These are phyloP conservation scores for Chydorus sphaericus DNA, from an alignment of 2,888 invertebrate genomes.

Conservation along the genomic window DNA sequence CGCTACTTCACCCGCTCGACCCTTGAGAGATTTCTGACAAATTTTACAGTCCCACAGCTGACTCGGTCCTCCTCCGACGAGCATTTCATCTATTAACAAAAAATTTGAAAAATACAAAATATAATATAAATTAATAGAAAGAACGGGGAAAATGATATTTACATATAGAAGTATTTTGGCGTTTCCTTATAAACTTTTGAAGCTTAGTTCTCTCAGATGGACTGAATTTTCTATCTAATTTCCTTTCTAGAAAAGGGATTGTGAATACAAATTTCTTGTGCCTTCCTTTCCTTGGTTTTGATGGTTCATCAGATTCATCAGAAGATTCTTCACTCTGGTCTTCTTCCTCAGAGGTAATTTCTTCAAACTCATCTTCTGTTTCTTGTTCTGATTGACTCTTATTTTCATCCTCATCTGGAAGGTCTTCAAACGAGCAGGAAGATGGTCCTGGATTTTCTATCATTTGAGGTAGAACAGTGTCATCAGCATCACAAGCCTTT, in stretches of 20 bases:
- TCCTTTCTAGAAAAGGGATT: background rate
- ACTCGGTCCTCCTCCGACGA: slow-evolving; percentile 11
- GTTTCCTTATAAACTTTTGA: slow-evolving; percentile 2
- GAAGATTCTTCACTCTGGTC: background rate
- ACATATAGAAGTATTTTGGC: slow-evolving; percentile 7
- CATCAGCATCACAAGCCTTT: too few relatives aligned
- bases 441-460: background rate
- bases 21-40: background rate
- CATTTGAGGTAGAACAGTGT: background rate
- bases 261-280: slow-evolving; percentile 3
- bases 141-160: background rate
- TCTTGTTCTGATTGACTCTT: background rate
- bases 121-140: background rate
- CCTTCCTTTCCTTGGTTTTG: background rate
- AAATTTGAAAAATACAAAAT: background rate
- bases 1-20: slow-evolving; percentile 4
- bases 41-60: slow-evolving; percentile 13
- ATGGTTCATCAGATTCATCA: background rate
- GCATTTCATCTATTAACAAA: slow-evolving; percentile 4
- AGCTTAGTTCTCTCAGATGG: background rate
- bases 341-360: background rate
- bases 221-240: background rate
- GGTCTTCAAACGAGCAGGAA: background rate
- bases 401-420: background rate
- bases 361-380: slow-evolving; percentile 6